A percentile compares a stretch with the other conserved stretches of the same genome.
phyloP scores from a whole-genome alignment of 1,140 invertebrate species.

The Araneus ventricosus region DNA sequence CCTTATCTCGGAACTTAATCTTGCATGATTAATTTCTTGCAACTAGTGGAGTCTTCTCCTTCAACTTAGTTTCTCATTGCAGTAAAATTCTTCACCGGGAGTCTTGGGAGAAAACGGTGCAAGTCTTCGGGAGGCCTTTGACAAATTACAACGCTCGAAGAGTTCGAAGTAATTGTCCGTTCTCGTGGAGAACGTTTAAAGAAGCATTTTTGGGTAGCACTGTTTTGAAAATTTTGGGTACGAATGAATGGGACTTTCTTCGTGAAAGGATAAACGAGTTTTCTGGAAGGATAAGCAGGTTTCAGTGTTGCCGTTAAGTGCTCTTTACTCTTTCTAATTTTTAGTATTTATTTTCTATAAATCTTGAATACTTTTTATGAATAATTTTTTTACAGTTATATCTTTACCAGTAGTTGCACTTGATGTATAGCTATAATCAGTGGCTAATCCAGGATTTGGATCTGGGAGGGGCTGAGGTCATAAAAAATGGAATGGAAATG shows the following conservation, averaged over 20 bases:
- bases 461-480: too few species aligned
- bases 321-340: too few species aligned
- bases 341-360: too few species aligned
- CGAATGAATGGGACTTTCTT: background rate
- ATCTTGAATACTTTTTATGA: too few species aligned
- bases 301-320: too few species aligned
- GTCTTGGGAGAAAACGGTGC: background rate
- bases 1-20: constrained; percentile 57
- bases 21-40: constrained; percentile 68
- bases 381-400: too few species aligned
- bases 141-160: constrained; percentile 34
- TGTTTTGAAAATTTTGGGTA: background rate
- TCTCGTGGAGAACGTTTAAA: background rate
- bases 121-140: constrained; percentile 28
- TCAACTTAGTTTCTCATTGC: constrained; percentile 43
- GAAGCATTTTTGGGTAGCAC: background rate
- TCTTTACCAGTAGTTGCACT: too few species aligned
- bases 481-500: too few species aligned
- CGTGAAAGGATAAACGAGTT: too few species aligned
- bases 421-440: too few species aligned
- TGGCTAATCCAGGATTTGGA: too few species aligned
- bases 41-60: constrained; percentile 52
- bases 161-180: constrained; percentile 21
- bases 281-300: too few species aligned
- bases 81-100: background rate